Conservation (phyloP, 1,140 invertebrate species). For the Drosophila pseudoananassae region DNA sequence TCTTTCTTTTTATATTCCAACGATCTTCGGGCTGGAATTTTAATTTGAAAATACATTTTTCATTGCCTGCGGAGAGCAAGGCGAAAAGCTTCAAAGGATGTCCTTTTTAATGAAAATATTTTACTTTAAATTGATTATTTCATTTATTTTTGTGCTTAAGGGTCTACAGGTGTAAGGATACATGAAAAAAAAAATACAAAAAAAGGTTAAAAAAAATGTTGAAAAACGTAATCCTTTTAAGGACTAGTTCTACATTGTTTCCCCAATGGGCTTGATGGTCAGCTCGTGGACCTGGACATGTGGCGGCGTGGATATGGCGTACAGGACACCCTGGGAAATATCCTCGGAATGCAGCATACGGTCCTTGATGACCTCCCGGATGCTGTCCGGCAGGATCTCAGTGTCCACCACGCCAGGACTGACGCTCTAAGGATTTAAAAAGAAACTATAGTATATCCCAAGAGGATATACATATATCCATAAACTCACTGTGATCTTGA, state of each 20-base stretch:
- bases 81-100: constrained; percentile 6
- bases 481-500: constrained; percentile 88
- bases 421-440: constrained; percentile 84
- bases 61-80: constrained; percentile 1
- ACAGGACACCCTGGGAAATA: constrained; percentile 85
- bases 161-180: background rate
- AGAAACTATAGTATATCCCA: background rate
- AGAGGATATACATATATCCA: too few relatives aligned
- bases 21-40: constrained; percentile 22
- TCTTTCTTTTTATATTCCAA: constrained; percentile 6
- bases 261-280: constrained; percentile 74
- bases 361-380: constrained; percentile 25
- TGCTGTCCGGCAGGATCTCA: constrained; percentile 84
- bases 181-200: background rate
- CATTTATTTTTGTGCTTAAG: background rate
- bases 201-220: background rate
- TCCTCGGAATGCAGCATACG: constrained; percentile 83
- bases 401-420: constrained; percentile 87
- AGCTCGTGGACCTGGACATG: constrained; percentile 84
- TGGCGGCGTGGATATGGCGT: constrained; percentile 84
- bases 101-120: background rate
- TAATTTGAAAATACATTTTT: constrained; percentile 15
- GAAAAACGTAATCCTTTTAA: background rate
- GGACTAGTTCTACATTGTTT: constrained; percentile 40
- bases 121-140: background rate